A percentile compares a stretch with the other conserved stretches of the same genome.
These are phyloP conservation scores for Eleutherodactylus coqui DNA, from an alignment of 2,797 vertebrate species.

Conservation along the genomic window DNA sequence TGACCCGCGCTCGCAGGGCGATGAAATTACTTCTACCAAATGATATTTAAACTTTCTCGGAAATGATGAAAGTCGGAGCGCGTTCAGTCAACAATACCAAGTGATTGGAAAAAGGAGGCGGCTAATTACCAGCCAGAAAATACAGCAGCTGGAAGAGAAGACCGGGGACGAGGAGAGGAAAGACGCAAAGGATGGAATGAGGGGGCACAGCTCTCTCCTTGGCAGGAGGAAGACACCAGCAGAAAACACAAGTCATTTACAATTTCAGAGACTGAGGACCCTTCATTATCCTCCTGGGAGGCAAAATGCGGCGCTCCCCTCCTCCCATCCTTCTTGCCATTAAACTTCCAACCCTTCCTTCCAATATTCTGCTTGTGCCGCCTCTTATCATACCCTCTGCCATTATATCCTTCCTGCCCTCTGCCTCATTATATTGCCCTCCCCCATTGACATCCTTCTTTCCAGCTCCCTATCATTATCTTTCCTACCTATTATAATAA, in stretches of 20 bases:
- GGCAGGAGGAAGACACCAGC: no score
- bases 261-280: background rate
- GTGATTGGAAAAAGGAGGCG: slow-evolving; percentile 55
- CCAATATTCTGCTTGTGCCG: background rate
- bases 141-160: slow-evolving; percentile 45
- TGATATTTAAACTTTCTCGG: slow-evolving; percentile 50
- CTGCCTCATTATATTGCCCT: background rate
- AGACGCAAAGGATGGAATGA: slow-evolving; percentile 1
- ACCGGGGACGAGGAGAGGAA: background rate
- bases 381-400: background rate
- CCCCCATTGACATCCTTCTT: background rate
- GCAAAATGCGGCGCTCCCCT: background rate
- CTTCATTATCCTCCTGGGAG: background rate
- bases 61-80: slow-evolving; percentile 27
- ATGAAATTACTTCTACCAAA: slow-evolving; percentile 33
- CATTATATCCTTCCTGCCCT: background rate
- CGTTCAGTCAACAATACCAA: slow-evolving; percentile 51
- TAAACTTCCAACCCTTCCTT: background rate
- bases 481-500: background rate
- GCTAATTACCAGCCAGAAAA: slow-evolving; percentile 52
- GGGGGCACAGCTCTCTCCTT: background rate
- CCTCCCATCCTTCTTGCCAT: background rate
- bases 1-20: background rate
- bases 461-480: background rate
- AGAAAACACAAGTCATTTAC: background rate